A percentile compares a stretch with the other conserved stretches of the same genome.
Conservation (phyloP, 1,140 invertebrate species). For the Argopecten irradians region DNA sequence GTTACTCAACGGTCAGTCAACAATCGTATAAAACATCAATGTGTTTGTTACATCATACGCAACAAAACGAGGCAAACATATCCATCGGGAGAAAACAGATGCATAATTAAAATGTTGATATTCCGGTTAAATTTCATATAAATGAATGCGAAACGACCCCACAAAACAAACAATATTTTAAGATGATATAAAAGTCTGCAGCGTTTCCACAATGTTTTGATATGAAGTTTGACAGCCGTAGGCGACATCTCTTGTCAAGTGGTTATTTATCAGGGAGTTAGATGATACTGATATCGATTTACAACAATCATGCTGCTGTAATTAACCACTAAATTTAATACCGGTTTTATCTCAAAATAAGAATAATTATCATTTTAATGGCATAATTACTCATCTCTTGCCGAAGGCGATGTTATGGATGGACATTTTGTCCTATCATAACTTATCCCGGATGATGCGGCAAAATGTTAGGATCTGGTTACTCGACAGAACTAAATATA, state of each 20-base stretch:
- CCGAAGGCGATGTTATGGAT: neutral
- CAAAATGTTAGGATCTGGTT: neutral
- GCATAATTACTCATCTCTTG: neutral
- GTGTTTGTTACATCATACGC: neutral
- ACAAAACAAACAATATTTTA: neutral
- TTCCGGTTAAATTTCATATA: neutral
- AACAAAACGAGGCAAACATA: neutral
- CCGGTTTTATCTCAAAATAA: conserved; percentile 18
- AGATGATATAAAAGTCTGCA: neutral
- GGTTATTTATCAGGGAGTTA: conserved; percentile 9
- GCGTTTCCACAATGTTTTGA: neutral
- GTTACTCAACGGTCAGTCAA: neutral
- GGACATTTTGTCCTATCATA: conserved; percentile 5
- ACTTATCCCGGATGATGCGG: neutral
- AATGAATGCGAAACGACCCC: neutral
- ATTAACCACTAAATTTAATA: neutral
- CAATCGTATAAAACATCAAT: too few relatives aligned
- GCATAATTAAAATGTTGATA: conserved; percentile 2
- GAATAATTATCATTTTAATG: conserved; percentile 11
- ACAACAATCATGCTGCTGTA: neutral
- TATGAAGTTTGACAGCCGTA: neutral
- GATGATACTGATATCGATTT: neutral
- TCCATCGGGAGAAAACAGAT: neutral
- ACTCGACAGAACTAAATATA: neutral
- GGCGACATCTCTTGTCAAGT: neutral